These are phyloP conservation scores for Drosophila paulistorum DNA, from an alignment of 1,140 invertebrate species.

Conservation along the genomic window DNA sequence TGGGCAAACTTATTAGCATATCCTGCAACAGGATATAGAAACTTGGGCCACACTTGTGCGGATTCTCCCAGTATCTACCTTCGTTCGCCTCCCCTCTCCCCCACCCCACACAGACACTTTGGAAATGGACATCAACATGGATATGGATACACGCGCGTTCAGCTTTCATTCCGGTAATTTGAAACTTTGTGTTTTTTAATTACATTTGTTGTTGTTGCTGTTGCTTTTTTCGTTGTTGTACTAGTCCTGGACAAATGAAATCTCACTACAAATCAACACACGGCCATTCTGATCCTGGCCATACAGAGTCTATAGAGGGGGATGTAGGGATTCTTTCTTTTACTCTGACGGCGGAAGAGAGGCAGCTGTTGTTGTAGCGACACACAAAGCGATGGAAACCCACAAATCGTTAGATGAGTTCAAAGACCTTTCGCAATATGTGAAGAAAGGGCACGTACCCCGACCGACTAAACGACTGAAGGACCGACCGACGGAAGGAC, in stretches of 20 bases:
- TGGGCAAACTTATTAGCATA: conserved; percentile 76
- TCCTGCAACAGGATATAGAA: conserved; percentile 78
- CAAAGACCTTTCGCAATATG: conserved; percentile 65
- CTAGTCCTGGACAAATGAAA: conserved; percentile 41
- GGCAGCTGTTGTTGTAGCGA: conserved; percentile 65
- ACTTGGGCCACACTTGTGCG: conserved; percentile 59
- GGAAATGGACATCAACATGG: conserved; percentile 10
- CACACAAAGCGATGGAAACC: conserved; percentile 50
- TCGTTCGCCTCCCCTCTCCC: background rate
- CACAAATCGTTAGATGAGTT: conserved; percentile 75
- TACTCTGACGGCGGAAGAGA: conserved; percentile 8
- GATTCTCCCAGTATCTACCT: conserved; percentile 43
- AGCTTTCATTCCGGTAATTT: conserved; percentile 65
- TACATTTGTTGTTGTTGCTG: conserved; percentile 61
- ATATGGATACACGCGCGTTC: conserved; percentile 48
- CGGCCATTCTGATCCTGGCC: background rate
- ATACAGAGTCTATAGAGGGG: background rate
- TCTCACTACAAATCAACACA: conserved; percentile 39
- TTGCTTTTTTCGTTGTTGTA: background rate
- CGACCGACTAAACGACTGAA: background rate
- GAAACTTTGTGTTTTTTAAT: conserved; percentile 79
- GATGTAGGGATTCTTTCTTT: conserved; percentile 40
- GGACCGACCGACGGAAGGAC: conserved; percentile 25
- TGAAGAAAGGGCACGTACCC: conserved; percentile 51
- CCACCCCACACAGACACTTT: background rate